Evolutionary conservation across 2,113 vertebrate genomes (phyloP), one percentile per base, ranked within the genome.

Genomic region (Chionodraco myersi): DNA sequence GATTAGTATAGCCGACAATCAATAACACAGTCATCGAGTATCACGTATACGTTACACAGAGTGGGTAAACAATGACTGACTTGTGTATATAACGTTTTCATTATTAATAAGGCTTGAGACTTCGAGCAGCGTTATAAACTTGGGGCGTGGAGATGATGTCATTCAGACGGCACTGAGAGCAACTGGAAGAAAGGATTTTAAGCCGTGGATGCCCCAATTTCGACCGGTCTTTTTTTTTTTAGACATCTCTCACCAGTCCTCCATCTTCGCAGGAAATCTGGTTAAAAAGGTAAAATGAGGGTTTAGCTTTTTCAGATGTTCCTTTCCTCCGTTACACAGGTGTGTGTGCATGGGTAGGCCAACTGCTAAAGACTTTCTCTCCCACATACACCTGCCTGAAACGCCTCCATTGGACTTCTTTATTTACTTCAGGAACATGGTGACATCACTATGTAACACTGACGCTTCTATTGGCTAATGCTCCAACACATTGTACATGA

Each of bases 11-110:
- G 62, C 34, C 45, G 58, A 11, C 48, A 60, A 86, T 90, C 85
- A 72, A 80, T 79, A 47, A 10, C 53, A 60, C 51, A 30, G n/a
- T 5, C 72, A 76, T 87, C 71, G 85, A 51, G 36, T 75, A 71
- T 64, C 60, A 56, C 15, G 21, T 48, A 56, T 75, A 54, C 30
- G 41, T 34, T 48, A 18, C 72, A 41, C 4, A 5, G 2, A 10
- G 51, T 60, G 5, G 36, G 79, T 63, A 83, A 82, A 85, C 75
- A 80, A 54, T 53, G 72, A 30, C 18, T 12, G 2, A 36, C 14
- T 47, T 58, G 14, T 9, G 5, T 34, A 15, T 15, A 2, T 21
- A 72, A 51, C 41, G 57, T 44, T 23, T 11, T 60, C 36, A 57
- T 26, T 57, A 57, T 57, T 26, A 26, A 26, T 57, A 6, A 26